Percentiles rank a stretch among this genome's conserved stretches.
Evolutionary conservation across 2,797 vertebrate genomes (phyloP).

Genomic region (Anguilla obscura): DNA sequence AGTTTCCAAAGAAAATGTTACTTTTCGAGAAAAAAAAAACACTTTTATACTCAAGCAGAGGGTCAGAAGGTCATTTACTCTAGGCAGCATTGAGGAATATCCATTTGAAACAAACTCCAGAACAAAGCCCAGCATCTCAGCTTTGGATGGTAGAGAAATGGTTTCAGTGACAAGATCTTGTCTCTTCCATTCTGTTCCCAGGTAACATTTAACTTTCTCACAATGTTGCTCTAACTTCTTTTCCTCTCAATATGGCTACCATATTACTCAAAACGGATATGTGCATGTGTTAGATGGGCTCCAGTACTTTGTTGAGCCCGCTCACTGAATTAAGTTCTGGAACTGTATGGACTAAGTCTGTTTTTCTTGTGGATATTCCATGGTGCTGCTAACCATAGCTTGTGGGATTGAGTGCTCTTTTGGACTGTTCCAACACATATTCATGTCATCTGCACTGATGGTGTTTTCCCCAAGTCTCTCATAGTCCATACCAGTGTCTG

Average conservation of each 20-base stretch:
- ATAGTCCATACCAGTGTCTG: slow-evolving; percentile 65
- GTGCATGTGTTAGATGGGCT: background rate
- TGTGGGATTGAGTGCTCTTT: slow-evolving; percentile 46
- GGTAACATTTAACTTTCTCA: background rate
- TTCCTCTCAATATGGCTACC: background rate
- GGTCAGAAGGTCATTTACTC: background rate
- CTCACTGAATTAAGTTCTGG: background rate
- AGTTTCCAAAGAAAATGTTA: slow-evolving; percentile 24
- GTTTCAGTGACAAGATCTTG: background rate
- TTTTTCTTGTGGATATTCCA: slow-evolving; percentile 7
- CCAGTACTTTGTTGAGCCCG: background rate
- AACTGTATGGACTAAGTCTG: background rate
- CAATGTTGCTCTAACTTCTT: background rate
- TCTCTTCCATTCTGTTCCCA: slow-evolving; percentile 2
- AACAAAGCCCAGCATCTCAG: background rate
- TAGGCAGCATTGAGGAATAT: background rate
- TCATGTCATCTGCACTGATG: slow-evolving; percentile 47
- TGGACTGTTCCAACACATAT: slow-evolving; percentile 48
- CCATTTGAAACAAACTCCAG: background rate
- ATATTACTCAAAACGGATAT: background rate
- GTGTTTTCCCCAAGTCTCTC: slow-evolving; percentile 66
- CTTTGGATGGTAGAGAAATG: background rate
- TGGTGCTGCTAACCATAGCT: slow-evolving; percentile 52
- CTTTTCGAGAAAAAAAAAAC: background rate
- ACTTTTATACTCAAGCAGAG: background rate